Percentiles rank a stretch among this genome's conserved stretches.
phyloP scores from a whole-genome alignment of 2,797 vertebrate genomes.

The Halcyon badia region DNA sequence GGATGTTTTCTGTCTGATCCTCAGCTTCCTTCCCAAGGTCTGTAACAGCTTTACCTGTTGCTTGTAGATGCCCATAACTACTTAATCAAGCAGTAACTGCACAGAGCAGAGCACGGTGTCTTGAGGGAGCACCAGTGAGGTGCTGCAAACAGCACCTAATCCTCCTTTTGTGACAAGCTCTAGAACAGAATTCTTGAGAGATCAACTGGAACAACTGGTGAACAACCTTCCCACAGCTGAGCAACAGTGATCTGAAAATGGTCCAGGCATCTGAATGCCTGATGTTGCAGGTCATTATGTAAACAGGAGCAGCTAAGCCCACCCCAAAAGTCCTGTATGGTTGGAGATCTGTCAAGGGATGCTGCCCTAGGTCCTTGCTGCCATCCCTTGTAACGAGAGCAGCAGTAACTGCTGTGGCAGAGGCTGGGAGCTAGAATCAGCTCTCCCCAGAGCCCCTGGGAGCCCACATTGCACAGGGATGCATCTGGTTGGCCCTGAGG shows the following conservation, averaged over 20 bases:
- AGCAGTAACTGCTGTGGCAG: background rate
- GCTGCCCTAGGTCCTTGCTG: background rate
- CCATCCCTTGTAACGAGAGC: background rate
- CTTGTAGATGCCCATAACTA: background rate
- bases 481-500: background rate
- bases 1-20: background rate
- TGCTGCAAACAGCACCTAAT: background rate
- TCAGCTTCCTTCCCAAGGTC: background rate
- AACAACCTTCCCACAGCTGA: background rate
- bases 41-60: background rate
- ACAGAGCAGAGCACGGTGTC: background rate
- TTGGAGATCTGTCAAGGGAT: background rate
- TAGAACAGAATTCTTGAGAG: background rate
- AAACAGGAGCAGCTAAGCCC: background rate
- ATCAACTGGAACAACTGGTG: background rate
- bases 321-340: background rate
- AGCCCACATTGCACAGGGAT: background rate
- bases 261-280: background rate
- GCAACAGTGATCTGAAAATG: background rate
- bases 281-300: background rate
- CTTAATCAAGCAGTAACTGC: background rate
- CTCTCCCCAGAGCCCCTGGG: rapidly evolving
- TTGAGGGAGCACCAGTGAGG: background rate
- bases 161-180: background rate
- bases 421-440: background rate